phyloP scores from a whole-genome alignment of 92 coral and sea anemone genomes.

The Actinostola sp. region DNA sequence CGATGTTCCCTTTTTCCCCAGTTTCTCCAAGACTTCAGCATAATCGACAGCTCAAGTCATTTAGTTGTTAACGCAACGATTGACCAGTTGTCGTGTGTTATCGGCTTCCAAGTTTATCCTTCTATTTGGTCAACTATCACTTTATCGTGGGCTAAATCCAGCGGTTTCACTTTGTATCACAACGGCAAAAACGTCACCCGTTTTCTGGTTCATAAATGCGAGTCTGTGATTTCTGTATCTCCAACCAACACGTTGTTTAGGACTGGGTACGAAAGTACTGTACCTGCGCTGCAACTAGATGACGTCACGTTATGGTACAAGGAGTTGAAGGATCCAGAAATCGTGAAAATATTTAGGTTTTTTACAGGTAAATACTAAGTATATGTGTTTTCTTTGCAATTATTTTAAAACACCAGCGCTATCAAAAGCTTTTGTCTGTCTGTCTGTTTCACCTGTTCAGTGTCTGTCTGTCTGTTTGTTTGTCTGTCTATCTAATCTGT shows the following conservation, averaged over 20 bases:
- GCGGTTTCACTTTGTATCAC: conserved; percentile 21
- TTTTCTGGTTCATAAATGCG: conserved; percentile 10
- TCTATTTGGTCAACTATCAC: conserved; percentile 26
- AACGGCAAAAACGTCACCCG: conserved; percentile 21
- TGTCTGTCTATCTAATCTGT: no score
- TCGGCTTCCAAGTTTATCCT: conserved; percentile 20
- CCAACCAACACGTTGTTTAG: conserved; percentile 2
- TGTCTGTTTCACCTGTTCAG: no score
- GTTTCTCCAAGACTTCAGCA: conserved; percentile 34
- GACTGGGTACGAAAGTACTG: conserved; percentile 10
- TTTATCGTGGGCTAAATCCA: conserved; percentile 6
- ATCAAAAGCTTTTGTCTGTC: no score
- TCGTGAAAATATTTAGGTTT: conserved; percentile 6
- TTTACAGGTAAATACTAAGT: conserved; percentile 16
- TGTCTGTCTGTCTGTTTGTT: no score
- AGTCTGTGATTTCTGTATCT: conserved; percentile 8
- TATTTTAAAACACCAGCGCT: no score
- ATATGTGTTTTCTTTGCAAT: neutral
- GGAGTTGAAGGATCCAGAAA: neutral
- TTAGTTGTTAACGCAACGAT: conserved; percentile 20
- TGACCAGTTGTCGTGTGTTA: conserved; percentile 1
- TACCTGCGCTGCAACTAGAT: conserved; percentile 14
- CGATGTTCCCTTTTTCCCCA: neutral
- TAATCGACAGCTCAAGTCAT: conserved; percentile 19
- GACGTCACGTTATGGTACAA: conserved; percentile 10